Base-by-base conservation (phyloP, 2,888 invertebrate species). In the Erannis defoliaria region DNA sequence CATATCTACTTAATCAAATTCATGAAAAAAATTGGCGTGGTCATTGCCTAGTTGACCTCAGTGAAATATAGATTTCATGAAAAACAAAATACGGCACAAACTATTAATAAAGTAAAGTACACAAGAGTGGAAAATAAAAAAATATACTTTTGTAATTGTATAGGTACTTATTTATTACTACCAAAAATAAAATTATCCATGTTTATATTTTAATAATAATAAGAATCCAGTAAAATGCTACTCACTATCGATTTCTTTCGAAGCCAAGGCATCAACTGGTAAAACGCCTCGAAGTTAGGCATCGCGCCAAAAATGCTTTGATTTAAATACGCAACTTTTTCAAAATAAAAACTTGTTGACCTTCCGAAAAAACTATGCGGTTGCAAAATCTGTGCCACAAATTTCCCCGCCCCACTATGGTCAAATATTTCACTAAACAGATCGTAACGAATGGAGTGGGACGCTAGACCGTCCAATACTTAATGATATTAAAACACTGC, bases 231-330 rank as follows among this genome's bases (percentile, higher is more conserved):
- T n/a, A 46, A 18, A 46, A 29, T 48, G 21, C 18, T 45, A 61
- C 62, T 62, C 23, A 62, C 62, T 42, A 48, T 53, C 21, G 53
- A 18, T 48, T 46, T 56, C 23, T 62, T 57, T 9, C 42, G 46
- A 14, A 62, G 23, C 62, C 62, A 62, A 6, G 62, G 56, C 48
- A 62, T 48, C 46, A 48, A 54, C 31, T 56, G 40, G n/a, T 53
- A 53, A 48, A 53, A 53, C 19, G 40, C 5, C 5, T 62, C 56
- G 1, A 62, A 42, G 3, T 21, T 53, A 6, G 60, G 60, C 61
- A 61, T 61, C 29, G 16, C 43, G 19, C 23, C 26, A 19, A 35
- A 46, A 42, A 5, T 10, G 5, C 19, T 12, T 19, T 1, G 8
- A 37, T 12, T 40, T 1, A 37, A 6, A 21, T 31, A 21, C n/a